Conservation (phyloP, 2,113 vertebrate genomes). For the Corythoichthys intestinalis region DNA sequence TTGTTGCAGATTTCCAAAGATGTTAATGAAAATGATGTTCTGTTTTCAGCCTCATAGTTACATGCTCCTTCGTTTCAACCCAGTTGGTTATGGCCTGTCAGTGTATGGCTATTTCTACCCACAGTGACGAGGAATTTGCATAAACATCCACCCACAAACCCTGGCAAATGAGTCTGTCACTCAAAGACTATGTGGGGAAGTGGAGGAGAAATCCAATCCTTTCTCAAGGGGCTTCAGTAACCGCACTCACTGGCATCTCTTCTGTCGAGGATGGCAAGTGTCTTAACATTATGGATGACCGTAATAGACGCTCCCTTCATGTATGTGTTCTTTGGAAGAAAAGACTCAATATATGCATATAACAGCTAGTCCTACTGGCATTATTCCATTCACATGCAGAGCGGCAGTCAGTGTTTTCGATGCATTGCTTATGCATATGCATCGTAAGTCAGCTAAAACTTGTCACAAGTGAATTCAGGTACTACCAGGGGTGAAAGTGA, state of each 20-base stretch:
- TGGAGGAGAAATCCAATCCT: constrained; percentile 53
- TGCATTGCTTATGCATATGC: not conserved
- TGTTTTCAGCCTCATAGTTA: constrained; percentile 45
- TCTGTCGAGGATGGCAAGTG: constrained; percentile 38
- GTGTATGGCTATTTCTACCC: constrained; percentile 64
- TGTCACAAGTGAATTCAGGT: not conserved
- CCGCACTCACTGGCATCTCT: constrained; percentile 36
- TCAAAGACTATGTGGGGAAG: constrained; percentile 62
- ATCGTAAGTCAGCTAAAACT: not conserved
- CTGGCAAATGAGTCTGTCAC: constrained; percentile 74
- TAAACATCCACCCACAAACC: constrained; percentile 72
- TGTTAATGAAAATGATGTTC: constrained; percentile 52
- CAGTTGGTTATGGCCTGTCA: constrained; percentile 65
- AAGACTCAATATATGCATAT: not conserved
- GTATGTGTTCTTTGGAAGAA: not conserved
- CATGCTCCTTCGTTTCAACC: constrained; percentile 54
- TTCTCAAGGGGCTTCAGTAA: constrained; percentile 40
- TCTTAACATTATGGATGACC: constrained; percentile 32
- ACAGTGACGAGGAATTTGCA: constrained; percentile 67
- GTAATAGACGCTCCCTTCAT: constrained; percentile 45
- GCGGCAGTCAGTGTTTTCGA: not conserved
- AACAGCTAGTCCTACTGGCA: not conserved
- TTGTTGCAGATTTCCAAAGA: constrained; percentile 32
- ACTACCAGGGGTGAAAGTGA: not conserved
- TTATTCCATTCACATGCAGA: not conserved